These are phyloP conservation scores for Atrichornis clamosus DNA, from an alignment of 2,113 vertebrate species.

Conservation along the genomic window DNA sequence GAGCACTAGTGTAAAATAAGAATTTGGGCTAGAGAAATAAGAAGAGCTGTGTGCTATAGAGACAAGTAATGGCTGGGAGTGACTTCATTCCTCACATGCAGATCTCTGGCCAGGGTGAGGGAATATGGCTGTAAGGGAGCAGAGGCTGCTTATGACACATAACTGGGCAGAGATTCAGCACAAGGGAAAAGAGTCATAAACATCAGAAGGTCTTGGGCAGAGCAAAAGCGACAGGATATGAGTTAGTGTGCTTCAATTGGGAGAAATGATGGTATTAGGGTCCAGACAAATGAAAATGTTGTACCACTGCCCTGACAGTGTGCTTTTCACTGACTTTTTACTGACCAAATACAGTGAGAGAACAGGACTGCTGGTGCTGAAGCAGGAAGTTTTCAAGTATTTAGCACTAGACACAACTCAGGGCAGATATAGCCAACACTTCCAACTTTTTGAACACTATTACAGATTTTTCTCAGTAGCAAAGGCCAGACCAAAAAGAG, in stretches of 20 bases:
- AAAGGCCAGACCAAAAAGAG: background rate
- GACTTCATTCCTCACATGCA: constrained; percentile 17
- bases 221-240: background rate
- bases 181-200: background rate
- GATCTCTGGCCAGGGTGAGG: background rate
- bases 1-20: background rate
- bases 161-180: constrained; percentile 16
- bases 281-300: background rate
- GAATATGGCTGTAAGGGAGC: background rate
- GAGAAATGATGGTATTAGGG: background rate
- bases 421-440: background rate
- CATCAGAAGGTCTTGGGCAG: background rate
- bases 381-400: background rate
- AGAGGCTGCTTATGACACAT: constrained; percentile 3
- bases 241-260: background rate
- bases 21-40: background rate
- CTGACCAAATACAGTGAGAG: background rate
- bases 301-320: background rate
- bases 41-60: background rate
- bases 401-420: background rate
- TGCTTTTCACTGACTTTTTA: background rate
- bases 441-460: background rate
- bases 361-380: background rate
- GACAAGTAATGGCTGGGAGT: constrained; percentile 30
- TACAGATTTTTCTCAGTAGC: background rate